phyloP scores from a whole-genome alignment of 30 jellyfish, hydroid and myxozoan species.

The Catostylus mosaicus region DNA sequence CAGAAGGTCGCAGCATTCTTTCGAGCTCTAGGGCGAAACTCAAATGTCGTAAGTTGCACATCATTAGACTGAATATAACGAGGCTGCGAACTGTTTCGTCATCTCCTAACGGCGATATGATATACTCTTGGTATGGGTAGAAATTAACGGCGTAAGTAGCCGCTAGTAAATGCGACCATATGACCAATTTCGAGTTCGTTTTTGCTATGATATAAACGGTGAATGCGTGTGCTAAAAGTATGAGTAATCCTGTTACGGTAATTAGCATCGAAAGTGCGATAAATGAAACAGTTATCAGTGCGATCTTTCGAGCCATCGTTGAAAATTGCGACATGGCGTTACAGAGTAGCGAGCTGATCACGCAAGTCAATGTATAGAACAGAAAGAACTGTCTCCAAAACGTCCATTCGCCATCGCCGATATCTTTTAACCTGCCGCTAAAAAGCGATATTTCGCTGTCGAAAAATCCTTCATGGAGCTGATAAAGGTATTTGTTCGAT shows the following conservation, averaged over 20 bases:
- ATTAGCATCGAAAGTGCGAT: conserved; percentile 53
- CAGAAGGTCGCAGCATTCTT: conserved; percentile 20
- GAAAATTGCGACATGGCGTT: conserved; percentile 27
- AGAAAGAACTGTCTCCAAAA: conserved; percentile 71
- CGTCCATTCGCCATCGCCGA: conserved; percentile 77
- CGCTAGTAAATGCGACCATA: conserved; percentile 34
- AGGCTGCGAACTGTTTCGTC: conserved; percentile 57
- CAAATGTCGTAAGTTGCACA: conserved; percentile 66
- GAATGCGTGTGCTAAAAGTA: conserved; percentile 36
- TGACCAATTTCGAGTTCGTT: not conserved
- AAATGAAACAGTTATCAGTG: conserved; percentile 56
- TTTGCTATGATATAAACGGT: conserved; percentile 43
- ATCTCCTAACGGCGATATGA: conserved; percentile 35
- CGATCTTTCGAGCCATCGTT: conserved; percentile 56
- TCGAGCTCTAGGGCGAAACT: conserved; percentile 74
- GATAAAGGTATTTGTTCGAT: conserved; percentile 49
- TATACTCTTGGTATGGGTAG: conserved; percentile 55
- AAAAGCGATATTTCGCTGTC: conserved; percentile 49
- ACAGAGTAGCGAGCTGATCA: conserved; percentile 35
- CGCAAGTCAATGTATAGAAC: conserved; percentile 33
- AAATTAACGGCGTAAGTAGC: conserved; percentile 62
- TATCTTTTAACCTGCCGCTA: conserved; percentile 57
- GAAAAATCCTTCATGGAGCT: conserved; percentile 57
- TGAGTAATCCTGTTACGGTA: conserved; percentile 30
- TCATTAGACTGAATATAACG: conserved; percentile 44